Conservation (phyloP, 2,797 vertebrate species). For the Myotis pilosus region DNA sequence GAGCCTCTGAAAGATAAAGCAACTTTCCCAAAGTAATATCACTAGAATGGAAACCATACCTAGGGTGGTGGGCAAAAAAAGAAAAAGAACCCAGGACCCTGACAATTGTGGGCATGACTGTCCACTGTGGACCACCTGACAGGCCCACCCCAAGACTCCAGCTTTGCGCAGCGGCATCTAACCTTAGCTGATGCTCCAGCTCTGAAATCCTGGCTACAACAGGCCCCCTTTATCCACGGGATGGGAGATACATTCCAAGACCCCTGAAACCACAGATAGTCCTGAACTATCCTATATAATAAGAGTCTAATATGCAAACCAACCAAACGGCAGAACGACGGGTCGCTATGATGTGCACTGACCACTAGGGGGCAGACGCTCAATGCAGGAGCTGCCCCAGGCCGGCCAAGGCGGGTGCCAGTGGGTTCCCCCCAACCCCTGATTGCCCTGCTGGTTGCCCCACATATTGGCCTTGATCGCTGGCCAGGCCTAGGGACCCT, state of each 20-base stretch:
- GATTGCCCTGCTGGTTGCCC: too few relatives aligned
- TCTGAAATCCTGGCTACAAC: too few relatives aligned
- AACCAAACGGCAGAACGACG: too few relatives aligned
- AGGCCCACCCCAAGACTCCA: neutral
- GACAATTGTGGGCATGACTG: rapidly evolving
- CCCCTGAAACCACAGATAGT: neutral
- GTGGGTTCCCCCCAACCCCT: too few relatives aligned
- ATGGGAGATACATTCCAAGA: neutral
- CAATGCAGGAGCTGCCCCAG: too few relatives aligned
- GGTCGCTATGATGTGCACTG: too few relatives aligned
- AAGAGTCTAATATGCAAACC: too few relatives aligned
- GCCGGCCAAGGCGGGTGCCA: too few relatives aligned
- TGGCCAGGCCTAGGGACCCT: too few relatives aligned
- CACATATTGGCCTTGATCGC: too few relatives aligned
- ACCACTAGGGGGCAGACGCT: too few relatives aligned
- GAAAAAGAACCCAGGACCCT: neutral
- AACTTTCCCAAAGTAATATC: neutral
- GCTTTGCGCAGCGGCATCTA: neutral
- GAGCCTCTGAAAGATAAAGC: neutral
- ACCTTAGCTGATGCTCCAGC: neutral
- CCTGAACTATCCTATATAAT: neutral
- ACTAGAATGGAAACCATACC: neutral
- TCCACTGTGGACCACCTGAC: neutral
- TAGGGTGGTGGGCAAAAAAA: neutral
- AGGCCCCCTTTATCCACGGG: neutral